Percentiles rank a stretch among this genome's conserved stretches.
Conservation (phyloP, 2,888 invertebrate genomes). For the Scrobipalpa costella region DNA sequence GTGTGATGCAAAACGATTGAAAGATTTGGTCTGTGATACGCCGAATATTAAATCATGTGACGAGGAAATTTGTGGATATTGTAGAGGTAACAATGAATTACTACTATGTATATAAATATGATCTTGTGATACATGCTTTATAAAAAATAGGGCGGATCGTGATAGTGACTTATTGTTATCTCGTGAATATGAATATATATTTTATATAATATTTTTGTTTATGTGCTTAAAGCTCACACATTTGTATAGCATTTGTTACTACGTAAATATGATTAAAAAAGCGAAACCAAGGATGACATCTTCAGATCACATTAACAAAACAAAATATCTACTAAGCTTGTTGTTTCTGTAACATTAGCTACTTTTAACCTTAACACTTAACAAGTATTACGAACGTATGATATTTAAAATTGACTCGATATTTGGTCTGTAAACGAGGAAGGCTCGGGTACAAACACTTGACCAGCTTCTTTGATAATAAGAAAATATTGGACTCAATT, state of each 20-base stretch:
- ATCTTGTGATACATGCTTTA: slow-evolving; percentile 39
- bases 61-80: neutral
- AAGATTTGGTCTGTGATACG: neutral
- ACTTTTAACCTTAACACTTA: slow-evolving; percentile 59
- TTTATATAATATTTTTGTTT: slow-evolving; percentile 42
- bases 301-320: slow-evolving; percentile 81
- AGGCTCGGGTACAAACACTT: slow-evolving; percentile 46
- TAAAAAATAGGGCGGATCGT: slow-evolving; percentile 76
- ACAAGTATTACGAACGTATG: slow-evolving; percentile 60
- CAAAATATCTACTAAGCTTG: slow-evolving; percentile 60
- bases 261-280: slow-evolving; percentile 30
- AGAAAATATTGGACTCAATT: slow-evolving; percentile 14
- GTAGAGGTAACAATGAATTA: neutral
- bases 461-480: slow-evolving; percentile 27
- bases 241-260: slow-evolving; percentile 23
- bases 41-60: neutral
- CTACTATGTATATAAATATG: slow-evolving; percentile 45
- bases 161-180: slow-evolving; percentile 64
- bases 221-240: slow-evolving; percentile 61
- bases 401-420: slow-evolving; percentile 77
- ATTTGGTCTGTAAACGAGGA: slow-evolving; percentile 68
- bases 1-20: neutral
- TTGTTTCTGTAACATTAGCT: slow-evolving; percentile 51
- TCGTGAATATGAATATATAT: slow-evolving; percentile 56
- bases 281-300: slow-evolving; percentile 34